phyloP scores from a whole-genome alignment of 2,888 invertebrate genomes.

The Eilema sororculum region DNA sequence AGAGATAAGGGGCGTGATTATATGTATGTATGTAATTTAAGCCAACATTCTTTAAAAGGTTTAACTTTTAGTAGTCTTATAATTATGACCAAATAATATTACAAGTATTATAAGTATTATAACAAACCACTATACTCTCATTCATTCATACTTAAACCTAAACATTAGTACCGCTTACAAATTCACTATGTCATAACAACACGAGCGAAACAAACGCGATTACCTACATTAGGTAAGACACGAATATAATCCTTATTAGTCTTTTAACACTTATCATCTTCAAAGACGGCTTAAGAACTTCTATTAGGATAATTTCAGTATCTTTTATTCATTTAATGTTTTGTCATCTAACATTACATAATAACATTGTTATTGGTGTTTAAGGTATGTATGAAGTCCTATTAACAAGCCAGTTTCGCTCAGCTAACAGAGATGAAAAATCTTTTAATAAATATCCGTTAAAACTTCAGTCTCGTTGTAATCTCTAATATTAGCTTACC shows the following conservation, averaged over 20 bases:
- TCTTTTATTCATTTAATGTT: slow-evolving; percentile 23
- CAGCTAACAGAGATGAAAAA: no score
- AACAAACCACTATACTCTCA: slow-evolving; percentile 1
- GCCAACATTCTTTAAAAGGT: not conserved
- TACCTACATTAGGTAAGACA: slow-evolving; percentile 11
- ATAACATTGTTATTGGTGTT: slow-evolving; percentile 3
- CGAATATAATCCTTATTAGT: slow-evolving; percentile 10
- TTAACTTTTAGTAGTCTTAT: not conserved
- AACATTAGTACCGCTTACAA: slow-evolving; percentile 13
- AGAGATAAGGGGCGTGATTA: no score
- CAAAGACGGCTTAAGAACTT: slow-evolving; percentile 4
- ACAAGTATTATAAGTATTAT: not conserved
- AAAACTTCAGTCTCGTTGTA: no score
- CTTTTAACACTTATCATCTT: not conserved
- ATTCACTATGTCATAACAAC: slow-evolving; percentile 19
- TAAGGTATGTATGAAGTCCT: not conserved
- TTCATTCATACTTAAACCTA: slow-evolving; percentile 10
- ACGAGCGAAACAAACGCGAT: slow-evolving; percentile 11
- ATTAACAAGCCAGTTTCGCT: no score
- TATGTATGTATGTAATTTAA: no score
- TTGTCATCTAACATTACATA: slow-evolving; percentile 22
- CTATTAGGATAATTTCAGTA: slow-evolving; percentile 2
- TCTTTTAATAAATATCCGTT: no score
- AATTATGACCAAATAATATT: not conserved
- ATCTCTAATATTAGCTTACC: no score